Percentiles rank a stretch among this genome's conserved stretches.
Evolutionary conservation across 2,113 vertebrate species (phyloP).

Genomic region (Symphodus melops): DNA sequence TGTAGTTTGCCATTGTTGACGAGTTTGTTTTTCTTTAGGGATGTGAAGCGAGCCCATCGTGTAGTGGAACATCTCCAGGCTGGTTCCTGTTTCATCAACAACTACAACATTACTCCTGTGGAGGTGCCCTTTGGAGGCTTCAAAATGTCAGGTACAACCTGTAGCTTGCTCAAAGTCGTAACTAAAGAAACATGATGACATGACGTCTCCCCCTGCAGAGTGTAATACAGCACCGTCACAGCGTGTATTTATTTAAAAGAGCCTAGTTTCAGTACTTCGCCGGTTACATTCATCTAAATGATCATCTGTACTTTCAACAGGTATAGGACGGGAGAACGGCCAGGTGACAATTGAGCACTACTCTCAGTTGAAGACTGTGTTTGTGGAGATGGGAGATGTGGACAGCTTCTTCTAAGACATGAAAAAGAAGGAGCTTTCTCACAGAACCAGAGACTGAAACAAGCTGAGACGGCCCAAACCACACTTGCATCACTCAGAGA

Average conservation of each 20-base stretch:
- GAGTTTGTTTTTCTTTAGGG: constrained; percentile 75
- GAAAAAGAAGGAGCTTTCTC: neutral
- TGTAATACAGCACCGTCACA: neutral
- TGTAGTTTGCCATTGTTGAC: neutral
- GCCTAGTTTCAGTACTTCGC: neutral
- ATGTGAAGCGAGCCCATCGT: constrained; percentile 92
- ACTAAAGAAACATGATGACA: neutral
- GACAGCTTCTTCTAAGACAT: constrained; percentile 89
- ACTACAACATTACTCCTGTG: constrained; percentile 94
- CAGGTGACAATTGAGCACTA: constrained; percentile 92
- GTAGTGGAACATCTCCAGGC: constrained; percentile 91
- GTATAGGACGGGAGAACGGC: constrained; percentile 96
- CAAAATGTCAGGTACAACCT: constrained; percentile 91
- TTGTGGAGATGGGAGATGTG: constrained; percentile 95
- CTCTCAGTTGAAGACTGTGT: constrained; percentile 94
- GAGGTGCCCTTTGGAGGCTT: constrained; percentile 97
- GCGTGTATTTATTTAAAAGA: neutral
- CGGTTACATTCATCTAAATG: neutral
- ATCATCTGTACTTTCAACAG: constrained; percentile 72
- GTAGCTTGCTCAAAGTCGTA: neutral
- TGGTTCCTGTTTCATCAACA: constrained; percentile 96
- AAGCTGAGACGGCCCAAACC: neutral
- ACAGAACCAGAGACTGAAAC: constrained; percentile 8
- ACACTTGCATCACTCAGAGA: constrained; percentile 12
- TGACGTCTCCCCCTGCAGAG: neutral